Evolutionary conservation across 1,140 invertebrate species (phyloP).

Genomic region (Drosophila grimshawi): DNA sequence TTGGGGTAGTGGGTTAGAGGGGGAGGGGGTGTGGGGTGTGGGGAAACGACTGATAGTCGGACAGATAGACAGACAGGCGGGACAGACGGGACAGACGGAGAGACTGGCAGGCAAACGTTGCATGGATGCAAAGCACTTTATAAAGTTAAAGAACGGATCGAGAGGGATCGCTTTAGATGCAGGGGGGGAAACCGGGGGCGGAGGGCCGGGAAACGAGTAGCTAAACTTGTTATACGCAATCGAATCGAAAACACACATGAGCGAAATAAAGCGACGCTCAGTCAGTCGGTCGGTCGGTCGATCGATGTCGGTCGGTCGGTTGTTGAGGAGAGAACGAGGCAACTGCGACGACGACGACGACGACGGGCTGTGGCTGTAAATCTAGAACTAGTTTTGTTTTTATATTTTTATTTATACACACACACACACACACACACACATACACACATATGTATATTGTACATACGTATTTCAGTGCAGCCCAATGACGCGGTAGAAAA

Average conservation of each 20-base stretch:
- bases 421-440: neutral
- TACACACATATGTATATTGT: neutral
- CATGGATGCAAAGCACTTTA: conserved; percentile 78
- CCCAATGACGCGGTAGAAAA: conserved; percentile 76
- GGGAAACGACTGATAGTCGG: neutral
- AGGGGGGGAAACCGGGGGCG: neutral
- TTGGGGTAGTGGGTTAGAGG: too few species aligned
- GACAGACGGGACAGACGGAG: neutral
- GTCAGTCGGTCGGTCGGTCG: neutral
- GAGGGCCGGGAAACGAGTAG: conserved; percentile 27
- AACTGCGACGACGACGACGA: neutral
- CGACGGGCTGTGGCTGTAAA: conserved; percentile 56
- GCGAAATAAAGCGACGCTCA: conserved; percentile 68
- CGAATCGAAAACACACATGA: conserved; percentile 72
- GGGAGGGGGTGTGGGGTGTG: too few species aligned
- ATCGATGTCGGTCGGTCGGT: conserved; percentile 5
- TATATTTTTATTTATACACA: conserved; percentile 5
- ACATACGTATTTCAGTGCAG: conserved; percentile 37
- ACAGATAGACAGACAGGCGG: neutral
- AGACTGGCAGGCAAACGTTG: conserved; percentile 43
- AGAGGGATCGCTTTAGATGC: conserved; percentile 7
- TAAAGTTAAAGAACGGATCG: conserved; percentile 61
- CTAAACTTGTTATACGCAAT: conserved; percentile 82
- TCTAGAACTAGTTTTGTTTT: conserved; percentile 82
- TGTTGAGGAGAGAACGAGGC: neutral